phyloP scores from a whole-genome alignment of 2,797 vertebrate species.

The Pelochelys cantorii region DNA sequence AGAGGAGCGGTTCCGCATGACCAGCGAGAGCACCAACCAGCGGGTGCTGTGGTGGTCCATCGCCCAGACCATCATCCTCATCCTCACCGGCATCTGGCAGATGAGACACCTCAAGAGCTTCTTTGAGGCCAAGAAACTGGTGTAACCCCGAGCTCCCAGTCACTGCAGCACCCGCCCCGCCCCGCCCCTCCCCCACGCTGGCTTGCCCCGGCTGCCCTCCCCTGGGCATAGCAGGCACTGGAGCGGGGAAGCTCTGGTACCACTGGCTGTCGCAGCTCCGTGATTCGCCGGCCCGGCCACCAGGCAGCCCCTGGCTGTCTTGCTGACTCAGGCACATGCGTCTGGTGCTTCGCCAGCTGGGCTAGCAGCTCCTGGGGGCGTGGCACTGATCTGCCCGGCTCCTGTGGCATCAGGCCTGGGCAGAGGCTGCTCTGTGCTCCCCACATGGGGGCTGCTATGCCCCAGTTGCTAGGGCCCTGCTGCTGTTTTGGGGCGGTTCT shows the following conservation, averaged over 20 bases:
- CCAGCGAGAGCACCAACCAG: slow-evolving; percentile 97
- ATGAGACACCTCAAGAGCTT: slow-evolving; percentile 97
- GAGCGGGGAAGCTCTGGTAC: background rate
- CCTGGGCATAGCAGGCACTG: background rate
- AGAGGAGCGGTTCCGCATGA: slow-evolving; percentile 94
- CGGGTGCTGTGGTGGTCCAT: slow-evolving; percentile 98
- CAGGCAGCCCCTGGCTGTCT: background rate
- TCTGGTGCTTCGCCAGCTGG: accelerated
- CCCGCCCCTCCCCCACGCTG: background rate
- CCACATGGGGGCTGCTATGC: background rate
- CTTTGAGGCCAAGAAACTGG: slow-evolving; percentile 96
- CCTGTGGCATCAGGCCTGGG: background rate
- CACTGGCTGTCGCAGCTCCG: background rate
- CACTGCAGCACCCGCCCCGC: background rate
- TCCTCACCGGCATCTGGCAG: slow-evolving; percentile 95
- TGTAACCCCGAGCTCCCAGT: slow-evolving; percentile 76
- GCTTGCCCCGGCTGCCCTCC: background rate
- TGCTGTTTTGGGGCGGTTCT: background rate
- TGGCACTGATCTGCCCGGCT: background rate
- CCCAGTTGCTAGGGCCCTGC: background rate
- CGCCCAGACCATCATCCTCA: slow-evolving; percentile 93
- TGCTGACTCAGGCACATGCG: background rate
- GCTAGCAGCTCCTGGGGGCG: too few relatives aligned
- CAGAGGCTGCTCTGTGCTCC: background rate
- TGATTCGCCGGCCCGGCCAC: background rate